Percentiles rank a stretch among this genome's conserved stretches.
These are phyloP conservation scores for Crypturellus undulatus DNA, from an alignment of 2,113 vertebrate genomes.

Conservation along the genomic window DNA sequence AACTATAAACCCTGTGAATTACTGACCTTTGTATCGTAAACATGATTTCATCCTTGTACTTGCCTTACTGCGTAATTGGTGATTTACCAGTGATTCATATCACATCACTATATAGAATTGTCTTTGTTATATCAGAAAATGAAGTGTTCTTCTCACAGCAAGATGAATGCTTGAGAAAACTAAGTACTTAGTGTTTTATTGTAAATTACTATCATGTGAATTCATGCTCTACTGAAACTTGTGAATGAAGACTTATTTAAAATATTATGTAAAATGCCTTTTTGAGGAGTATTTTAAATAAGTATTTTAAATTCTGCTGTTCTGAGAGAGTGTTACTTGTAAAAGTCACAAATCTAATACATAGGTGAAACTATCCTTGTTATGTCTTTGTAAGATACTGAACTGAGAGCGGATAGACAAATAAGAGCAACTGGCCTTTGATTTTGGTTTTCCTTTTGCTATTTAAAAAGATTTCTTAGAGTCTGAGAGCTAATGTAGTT, in stretches of 20 bases:
- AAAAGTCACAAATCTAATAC: not conserved
- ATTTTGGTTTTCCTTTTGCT: not conserved
- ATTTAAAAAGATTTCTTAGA: slow-evolving; percentile 13
- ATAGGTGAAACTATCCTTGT: not conserved
- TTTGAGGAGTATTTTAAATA: not conserved
- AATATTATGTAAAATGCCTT: not conserved
- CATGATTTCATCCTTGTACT: not conserved
- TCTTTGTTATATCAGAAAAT: slow-evolving; percentile 3
- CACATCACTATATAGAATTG: not conserved
- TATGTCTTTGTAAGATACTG: not conserved
- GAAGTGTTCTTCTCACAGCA: not conserved
- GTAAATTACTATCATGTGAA: not conserved
- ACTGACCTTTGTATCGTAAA: slow-evolving; percentile 6
- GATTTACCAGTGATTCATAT: not conserved
- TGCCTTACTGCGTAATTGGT: not conserved
- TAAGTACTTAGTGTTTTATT: not conserved
- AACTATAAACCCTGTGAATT: not conserved
- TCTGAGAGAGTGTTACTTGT: not conserved
- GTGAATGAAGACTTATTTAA: not conserved
- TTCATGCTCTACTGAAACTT: not conserved
- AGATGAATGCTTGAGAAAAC: not conserved
- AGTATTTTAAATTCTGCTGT: not conserved
- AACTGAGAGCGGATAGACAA: not conserved
- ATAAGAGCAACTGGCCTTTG: slow-evolving; percentile 9
- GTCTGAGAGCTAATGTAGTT: not conserved